Conservation (phyloP, 1,140 invertebrate species). For the Lucilia cuprina region DNA sequence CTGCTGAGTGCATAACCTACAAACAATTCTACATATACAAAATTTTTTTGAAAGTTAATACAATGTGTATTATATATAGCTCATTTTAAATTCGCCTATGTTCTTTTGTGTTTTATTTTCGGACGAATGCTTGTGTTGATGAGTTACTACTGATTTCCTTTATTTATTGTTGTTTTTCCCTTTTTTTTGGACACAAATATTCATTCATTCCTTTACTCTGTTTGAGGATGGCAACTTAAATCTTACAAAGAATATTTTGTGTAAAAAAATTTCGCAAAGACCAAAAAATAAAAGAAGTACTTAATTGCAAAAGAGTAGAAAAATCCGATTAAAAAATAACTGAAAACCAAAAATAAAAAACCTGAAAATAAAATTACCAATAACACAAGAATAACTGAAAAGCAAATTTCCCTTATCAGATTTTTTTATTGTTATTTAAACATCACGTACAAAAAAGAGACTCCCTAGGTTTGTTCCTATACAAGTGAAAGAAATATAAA, state of each 20-base stretch:
- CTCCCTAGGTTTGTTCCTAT: conserved; percentile 1
- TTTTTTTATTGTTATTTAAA: conserved; percentile 59
- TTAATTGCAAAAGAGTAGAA: conserved; percentile 25
- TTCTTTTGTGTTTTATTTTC: neutral
- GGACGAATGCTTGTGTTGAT: neutral
- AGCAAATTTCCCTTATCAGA: conserved; percentile 53
- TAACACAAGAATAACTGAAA: neutral
- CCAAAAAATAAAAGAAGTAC: conserved; percentile 22
- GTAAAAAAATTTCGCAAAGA: conserved; percentile 6
- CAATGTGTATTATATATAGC: too few species aligned
- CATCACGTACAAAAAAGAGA: neutral
- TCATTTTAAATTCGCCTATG: too few species aligned
- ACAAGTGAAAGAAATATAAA: neutral
- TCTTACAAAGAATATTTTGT: conserved; percentile 36
- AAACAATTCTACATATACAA: too few species aligned
- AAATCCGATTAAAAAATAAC: conserved; percentile 63
- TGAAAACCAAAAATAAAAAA: conserved; percentile 42
- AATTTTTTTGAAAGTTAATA: too few species aligned
- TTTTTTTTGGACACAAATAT: conserved; percentile 13
- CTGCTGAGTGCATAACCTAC: too few species aligned
- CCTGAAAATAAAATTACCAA: conserved; percentile 17
- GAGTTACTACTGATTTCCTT: neutral
- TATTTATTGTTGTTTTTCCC: neutral
- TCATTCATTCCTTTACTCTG: conserved; percentile 23
- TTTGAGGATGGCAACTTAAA: conserved; percentile 27